Evolutionary conservation across 2,888 invertebrate genomes (phyloP), one percentile per base, ranked within the genome.

Genomic region (Heliconius cydno): DNA sequence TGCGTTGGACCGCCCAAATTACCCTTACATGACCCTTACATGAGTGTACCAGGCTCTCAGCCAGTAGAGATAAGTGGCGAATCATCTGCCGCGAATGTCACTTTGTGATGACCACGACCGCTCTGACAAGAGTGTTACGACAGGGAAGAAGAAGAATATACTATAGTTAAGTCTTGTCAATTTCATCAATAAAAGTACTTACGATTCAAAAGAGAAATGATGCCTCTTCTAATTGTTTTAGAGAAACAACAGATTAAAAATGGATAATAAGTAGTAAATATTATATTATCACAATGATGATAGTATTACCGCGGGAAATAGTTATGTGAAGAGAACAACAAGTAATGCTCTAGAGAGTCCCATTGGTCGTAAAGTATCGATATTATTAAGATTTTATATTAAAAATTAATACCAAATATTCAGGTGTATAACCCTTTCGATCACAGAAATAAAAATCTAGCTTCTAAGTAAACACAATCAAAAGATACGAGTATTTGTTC

Each of bases 271-370:
- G n/a, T 60, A n/a, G 12, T n/a, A n/a, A n/a, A 28, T 65, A 25
- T 4, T 41, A 68, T 41, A 68, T n/a, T 46, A 41, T 46, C 15
- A 46, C 46, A 41, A 70, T 25, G 13, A 15, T 70, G n/a, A 41
- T 46, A 70, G 46, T 70, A 70, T n/a, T 70, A 70, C 41, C 70
- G 41, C 70, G 41, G 41, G 46, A 46, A 46, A 70, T 41, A 41
- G 41, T 70, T n/a, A 15, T 46, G 25, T 41, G 41, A 25, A 41
- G 41, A 70, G 41, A 70, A 19, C 15, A 41, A 70, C 15, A 41
- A 70, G 15, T 28, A 41, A 70, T 41, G 19, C 9, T 6, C 41
- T 70, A 70, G 70, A 70, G 70, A 70, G 15, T 25, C 25, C 70
- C 25, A n/a, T 5, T 46, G 13, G 3, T 46, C 7, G 28, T 25